Conservation (phyloP, 1,140 invertebrate genomes). For the Bradysia coprophila region DNA sequence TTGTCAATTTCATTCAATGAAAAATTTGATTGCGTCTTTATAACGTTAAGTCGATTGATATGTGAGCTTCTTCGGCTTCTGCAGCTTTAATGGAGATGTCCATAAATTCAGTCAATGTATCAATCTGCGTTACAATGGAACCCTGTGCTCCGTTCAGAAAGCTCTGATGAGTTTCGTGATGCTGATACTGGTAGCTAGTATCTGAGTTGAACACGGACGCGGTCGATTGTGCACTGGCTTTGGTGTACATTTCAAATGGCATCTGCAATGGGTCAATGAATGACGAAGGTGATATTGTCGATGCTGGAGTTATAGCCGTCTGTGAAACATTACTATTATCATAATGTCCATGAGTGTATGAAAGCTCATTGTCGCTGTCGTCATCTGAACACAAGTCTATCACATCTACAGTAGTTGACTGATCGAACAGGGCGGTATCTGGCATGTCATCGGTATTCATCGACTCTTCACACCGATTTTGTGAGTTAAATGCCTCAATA, state of each 20-base stretch:
- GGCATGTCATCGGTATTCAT: neutral
- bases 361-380: neutral
- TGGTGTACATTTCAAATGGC: neutral
- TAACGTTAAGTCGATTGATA: neutral
- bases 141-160: neutral
- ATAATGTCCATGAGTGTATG: neutral
- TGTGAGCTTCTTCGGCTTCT: neutral
- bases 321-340: neutral
- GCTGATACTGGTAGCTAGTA: neutral
- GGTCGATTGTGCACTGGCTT: neutral
- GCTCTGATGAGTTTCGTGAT: neutral
- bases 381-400: neutral
- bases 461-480: slow-evolving; percentile 3
- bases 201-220: neutral
- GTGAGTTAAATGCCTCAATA: slow-evolving; percentile 18
- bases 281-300: no score
- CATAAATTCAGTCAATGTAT: neutral
- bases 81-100: no score
- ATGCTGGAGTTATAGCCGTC: neutral
- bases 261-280: neutral
- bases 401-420: neutral
- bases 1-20: no score
- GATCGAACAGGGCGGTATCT: neutral
- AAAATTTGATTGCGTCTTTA: neutral
- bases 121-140: neutral